These are phyloP conservation scores for Oxyruncus cristatus DNA, from an alignment of 2,113 vertebrate genomes.

Conservation along the genomic window DNA sequence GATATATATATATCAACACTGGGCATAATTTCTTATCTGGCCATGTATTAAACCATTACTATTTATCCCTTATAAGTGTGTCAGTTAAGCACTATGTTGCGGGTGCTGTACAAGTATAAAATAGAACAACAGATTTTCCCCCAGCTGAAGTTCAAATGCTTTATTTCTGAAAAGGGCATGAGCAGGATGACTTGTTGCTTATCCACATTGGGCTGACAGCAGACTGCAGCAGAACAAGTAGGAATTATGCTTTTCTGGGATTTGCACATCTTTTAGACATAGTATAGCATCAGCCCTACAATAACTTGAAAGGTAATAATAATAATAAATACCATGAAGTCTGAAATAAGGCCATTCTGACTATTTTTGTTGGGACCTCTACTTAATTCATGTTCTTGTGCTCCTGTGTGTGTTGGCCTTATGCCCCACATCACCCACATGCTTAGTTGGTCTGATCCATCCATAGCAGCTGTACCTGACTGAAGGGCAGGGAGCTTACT, in stretches of 20 bases:
- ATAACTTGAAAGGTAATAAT: not conserved
- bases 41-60: not conserved
- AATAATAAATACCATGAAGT: not conserved
- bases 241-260: not conserved
- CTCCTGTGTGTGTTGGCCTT: not conserved
- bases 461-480: not conserved
- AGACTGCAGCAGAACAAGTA: not conserved
- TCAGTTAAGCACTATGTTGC: not conserved
- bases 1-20: not conserved
- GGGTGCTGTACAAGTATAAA: not conserved
- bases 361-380: not conserved
- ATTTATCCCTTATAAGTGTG: not conserved
- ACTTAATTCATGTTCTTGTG: not conserved
- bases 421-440: not conserved
- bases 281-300: not conserved
- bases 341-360: not conserved
- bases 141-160: not conserved
- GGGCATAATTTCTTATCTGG: not conserved
- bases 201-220: not conserved
- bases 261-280: not conserved
- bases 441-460: not conserved
- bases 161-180: not conserved
- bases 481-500: not conserved
- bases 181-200: not conserved
- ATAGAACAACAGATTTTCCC: not conserved